Evolutionary conservation across 2,888 invertebrate genomes (phyloP).

Genomic region (Caprella mutica): DNA sequence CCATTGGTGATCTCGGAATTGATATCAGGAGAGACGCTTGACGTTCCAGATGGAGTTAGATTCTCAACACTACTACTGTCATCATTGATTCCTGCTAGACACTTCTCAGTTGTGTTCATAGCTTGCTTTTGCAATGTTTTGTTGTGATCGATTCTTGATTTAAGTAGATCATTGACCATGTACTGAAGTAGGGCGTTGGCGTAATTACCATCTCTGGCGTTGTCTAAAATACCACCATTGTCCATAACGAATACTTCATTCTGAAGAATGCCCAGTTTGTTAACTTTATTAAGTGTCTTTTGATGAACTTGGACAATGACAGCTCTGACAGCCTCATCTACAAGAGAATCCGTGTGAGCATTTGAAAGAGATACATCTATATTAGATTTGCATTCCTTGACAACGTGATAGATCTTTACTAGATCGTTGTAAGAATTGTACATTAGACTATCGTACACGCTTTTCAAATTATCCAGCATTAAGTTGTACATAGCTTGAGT

Average conservation of each 20-base stretch:
- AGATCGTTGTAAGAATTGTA: too few species aligned
- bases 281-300: conserved; percentile 10
- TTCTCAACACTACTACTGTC: background rate
- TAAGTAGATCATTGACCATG: conserved; percentile 29
- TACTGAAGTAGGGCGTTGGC: conserved; percentile 31
- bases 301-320: conserved; percentile 24
- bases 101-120: background rate
- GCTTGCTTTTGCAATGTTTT: background rate
- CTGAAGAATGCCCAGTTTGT: conserved; percentile 21
- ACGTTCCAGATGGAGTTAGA: background rate
- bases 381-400: background rate
- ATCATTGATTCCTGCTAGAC: background rate
- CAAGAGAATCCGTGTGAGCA: conserved; percentile 17
- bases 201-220: conserved; percentile 29
- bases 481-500: too few species aligned
- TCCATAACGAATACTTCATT: conserved; percentile 28
- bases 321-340: conserved; percentile 28
- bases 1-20: background rate
- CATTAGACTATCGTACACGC: too few species aligned
- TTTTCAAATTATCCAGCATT: too few species aligned
- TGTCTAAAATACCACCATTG: conserved; percentile 22
- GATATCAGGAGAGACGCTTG: background rate
- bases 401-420: background rate
- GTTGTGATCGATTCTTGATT: conserved; percentile 17
- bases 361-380: background rate